Base-by-base conservation (phyloP, 1,140 invertebrate species). In the Pseudomyrmex concolor region DNA sequence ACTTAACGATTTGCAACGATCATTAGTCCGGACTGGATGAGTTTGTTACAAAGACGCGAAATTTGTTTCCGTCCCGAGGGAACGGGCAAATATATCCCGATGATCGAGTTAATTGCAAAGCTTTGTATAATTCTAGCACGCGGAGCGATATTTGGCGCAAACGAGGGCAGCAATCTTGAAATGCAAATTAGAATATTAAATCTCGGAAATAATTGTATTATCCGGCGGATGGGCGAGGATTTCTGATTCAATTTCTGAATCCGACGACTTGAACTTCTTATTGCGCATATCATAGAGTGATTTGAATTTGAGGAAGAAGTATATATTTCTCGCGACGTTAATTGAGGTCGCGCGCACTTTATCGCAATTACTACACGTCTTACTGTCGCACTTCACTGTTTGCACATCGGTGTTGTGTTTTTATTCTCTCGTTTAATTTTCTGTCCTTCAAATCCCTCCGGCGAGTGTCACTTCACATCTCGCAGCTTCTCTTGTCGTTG, bases 41-140 rank as follows among this genome's bases (percentile, higher is more conserved):
- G 66, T 55, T 70, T 43, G 54, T 80, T 80, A 80, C 66, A 80
- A 80, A 80, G 76, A 80, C n/a, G 57, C 34, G 22, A 13, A 71
- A 70, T 71, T 80, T 59, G 76, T 71, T 48, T 59, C 43, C n/a
- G 43, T 12, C 73, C 45, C 60, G 2, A 19, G 59, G 59, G 22
- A 51, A 12, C 19, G 43, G 19, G 22, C 43, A 19, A 34, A 34
- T 34, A 34, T 57, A n/a, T n/a, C 51, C 43, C 19, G 34, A 66
- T 17, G 19, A 68, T 59, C 50, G 64, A 7, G 64, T 59, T 78
- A 78, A 78, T 78, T 25, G 15, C 76, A 15, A 70, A 43, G 51
- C 76, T 78, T 80, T 71, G 55, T 15, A n/a, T 43, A 15, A 48
- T 70, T 59, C 76, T 68, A 45, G 34, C 13, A 15, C 68, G 13